These are phyloP conservation scores for Neolamprologus longior DNA, from an alignment of 2,113 vertebrate species.

Conservation along the genomic window DNA sequence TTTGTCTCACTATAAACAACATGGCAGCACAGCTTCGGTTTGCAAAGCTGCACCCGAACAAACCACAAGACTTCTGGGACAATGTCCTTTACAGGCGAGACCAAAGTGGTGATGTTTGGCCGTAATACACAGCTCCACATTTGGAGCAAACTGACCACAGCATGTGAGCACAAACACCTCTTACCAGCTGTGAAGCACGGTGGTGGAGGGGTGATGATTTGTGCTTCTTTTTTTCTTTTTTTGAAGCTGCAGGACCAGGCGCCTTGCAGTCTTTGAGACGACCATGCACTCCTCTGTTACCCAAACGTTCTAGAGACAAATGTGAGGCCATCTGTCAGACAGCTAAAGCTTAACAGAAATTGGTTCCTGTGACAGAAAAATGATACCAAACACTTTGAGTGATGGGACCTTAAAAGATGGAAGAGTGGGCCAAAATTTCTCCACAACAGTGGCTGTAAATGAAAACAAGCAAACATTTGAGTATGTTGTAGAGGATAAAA, in stretches of 20 bases:
- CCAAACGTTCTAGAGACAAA: neutral
- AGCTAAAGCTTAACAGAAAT: neutral
- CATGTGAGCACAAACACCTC: neutral
- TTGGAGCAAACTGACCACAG: neutral
- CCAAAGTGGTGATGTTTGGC: neutral
- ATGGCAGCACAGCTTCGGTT: neutral
- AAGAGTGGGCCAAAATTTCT: neutral
- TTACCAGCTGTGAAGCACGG: neutral
- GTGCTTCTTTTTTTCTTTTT: neutral
- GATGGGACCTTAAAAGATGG: neutral
- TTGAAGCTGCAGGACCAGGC: neutral
- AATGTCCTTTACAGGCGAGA: neutral
- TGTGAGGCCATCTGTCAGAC: neutral
- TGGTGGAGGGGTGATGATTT: neutral
- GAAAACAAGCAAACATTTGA: neutral
- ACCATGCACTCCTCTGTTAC: neutral
- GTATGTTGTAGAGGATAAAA: neutral
- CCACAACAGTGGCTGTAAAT: neutral
- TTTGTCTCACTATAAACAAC: neutral
- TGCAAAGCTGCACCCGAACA: neutral
- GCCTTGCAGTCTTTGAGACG: neutral
- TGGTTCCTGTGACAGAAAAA: neutral
- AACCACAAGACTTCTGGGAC: neutral
- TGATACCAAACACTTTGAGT: neutral
- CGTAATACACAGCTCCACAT: neutral